Evolutionary conservation across 2,113 vertebrate genomes (phyloP).

Genomic region (Silurus asotus): DNA sequence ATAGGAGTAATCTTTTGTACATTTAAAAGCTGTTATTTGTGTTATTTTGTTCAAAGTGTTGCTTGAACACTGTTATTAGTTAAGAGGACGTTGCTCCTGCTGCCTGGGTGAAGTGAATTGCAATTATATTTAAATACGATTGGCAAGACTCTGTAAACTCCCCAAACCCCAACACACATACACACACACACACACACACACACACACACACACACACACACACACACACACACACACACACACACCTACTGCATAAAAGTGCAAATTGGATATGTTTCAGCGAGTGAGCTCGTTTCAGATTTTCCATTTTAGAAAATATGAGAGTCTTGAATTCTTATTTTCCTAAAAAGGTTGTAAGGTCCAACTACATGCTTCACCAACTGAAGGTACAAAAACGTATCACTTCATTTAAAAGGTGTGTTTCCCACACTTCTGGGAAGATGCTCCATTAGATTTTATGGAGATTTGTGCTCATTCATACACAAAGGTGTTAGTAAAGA

Average conservation of each 20-base stretch:
- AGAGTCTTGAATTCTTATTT: background rate
- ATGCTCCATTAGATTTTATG: too few species aligned
- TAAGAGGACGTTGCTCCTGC: background rate
- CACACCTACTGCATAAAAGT: background rate
- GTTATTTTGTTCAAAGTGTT: background rate
- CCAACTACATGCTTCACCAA: background rate
- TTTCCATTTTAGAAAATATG: background rate
- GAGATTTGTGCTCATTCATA: too few species aligned
- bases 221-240: too few species aligned
- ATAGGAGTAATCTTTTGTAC: too few species aligned
- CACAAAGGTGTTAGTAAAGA: too few species aligned
- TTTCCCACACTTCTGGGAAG: too few species aligned
- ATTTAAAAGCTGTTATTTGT: too few species aligned
- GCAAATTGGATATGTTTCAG: background rate
- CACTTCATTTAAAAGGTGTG: background rate
- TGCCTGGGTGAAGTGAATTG: background rate
- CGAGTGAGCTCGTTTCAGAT: background rate
- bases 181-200: too few species aligned
- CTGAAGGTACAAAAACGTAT: background rate
- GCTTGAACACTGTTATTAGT: background rate
- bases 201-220: too few species aligned
- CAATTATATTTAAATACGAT: slow-evolving; percentile 2
- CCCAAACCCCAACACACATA: background rate
- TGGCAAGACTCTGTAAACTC: background rate
- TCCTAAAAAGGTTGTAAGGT: background rate